Evolutionary conservation across 2,113 vertebrate species (phyloP).

Genomic region (Gymnogyps californianus): DNA sequence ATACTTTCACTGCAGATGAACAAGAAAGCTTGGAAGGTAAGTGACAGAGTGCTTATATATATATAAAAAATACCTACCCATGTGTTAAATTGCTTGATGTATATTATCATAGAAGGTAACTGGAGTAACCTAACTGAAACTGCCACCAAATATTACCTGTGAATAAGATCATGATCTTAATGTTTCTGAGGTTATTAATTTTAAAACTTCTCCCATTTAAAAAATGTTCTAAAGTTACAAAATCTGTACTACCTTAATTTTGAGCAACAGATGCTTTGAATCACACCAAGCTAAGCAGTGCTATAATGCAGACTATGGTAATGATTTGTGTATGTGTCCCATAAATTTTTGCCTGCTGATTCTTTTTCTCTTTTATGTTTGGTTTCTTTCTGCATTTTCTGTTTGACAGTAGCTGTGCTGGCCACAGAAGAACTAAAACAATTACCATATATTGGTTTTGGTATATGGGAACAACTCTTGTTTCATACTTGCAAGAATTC

Average conservation of each 20-base stretch:
- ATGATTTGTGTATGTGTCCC: not conserved
- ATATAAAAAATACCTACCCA: not conserved
- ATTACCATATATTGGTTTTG: not conserved
- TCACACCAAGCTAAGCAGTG: not conserved
- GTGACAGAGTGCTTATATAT: not conserved
- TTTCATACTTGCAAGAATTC: not conserved
- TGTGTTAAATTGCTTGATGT: not conserved
- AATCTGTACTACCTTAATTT: not conserved
- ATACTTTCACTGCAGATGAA: slow-evolving; percentile 90
- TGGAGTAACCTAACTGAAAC: not conserved
- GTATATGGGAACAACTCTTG: not conserved
- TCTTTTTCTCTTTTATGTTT: not conserved
- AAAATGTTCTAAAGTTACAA: not conserved
- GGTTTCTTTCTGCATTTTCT: not conserved
- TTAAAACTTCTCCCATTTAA: not conserved
- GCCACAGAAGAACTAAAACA: not conserved
- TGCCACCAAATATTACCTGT: not conserved
- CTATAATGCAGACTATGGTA: not conserved
- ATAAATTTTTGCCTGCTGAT: not conserved
- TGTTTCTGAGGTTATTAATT: not conserved
- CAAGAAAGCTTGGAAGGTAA: slow-evolving; percentile 98
- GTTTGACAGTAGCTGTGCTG: not conserved
- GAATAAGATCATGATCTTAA: not conserved
- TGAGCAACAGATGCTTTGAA: not conserved
- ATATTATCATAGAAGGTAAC: not conserved